Conservation (phyloP, 2,113 vertebrate genomes). For the Hassar affinis region DNA sequence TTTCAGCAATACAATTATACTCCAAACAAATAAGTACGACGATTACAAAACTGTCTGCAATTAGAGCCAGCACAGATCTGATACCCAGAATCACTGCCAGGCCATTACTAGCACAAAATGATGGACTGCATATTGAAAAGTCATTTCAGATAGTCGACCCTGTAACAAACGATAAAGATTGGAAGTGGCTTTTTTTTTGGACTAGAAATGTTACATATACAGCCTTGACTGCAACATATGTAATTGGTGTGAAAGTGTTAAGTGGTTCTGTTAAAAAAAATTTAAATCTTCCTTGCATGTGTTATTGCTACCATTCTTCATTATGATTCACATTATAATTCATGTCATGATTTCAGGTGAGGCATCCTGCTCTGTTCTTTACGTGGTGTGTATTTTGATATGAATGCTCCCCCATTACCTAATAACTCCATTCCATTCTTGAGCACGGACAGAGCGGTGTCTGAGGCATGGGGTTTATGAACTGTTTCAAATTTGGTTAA, state of each 20-base stretch:
- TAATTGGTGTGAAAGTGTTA: too few relatives aligned
- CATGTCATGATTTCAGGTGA: conserved; percentile 20
- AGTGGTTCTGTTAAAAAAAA: background rate
- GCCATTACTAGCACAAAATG: background rate
- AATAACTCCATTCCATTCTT: conserved; percentile 19
- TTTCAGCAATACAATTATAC: background rate
- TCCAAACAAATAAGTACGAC: background rate
- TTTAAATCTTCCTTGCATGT: conserved; percentile 36
- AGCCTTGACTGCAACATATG: background rate
- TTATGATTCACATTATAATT: conserved; percentile 48
- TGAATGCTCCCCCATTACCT: conserved; percentile 22
- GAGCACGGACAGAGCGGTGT: background rate
- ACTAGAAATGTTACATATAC: background rate
- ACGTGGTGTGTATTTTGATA: conserved; percentile 20
- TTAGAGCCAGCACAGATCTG: background rate
- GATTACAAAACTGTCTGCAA: background rate
- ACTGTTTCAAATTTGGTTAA: conserved; percentile 38
- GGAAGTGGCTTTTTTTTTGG: background rate
- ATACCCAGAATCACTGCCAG: background rate
- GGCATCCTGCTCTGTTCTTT: background rate
- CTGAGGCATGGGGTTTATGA: conserved; percentile 23
- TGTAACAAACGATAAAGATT: background rate
- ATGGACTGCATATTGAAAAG: background rate
- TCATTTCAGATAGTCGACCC: background rate
- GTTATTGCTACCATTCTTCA: conserved; percentile 53